Conservation (phyloP, 2,888 invertebrate species). For the Caprella mutica region DNA sequence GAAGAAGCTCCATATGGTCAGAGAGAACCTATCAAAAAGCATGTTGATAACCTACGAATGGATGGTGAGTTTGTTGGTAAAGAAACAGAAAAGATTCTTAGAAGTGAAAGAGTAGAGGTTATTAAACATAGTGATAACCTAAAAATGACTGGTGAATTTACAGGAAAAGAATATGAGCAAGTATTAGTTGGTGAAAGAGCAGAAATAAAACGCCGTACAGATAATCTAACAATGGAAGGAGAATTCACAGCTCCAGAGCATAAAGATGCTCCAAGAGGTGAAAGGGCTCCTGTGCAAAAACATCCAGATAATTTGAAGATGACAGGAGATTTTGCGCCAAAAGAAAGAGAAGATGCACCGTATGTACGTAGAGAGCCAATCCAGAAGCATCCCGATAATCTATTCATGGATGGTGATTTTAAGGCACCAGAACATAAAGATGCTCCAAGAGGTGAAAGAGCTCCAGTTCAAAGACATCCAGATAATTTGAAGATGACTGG, state of each 20-base stretch:
- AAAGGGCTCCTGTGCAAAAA: conserved; percentile 38
- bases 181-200: conserved; percentile 34
- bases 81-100: conserved; percentile 13
- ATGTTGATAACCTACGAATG: conserved; percentile 30
- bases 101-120: conserved; percentile 8
- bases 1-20: conserved; percentile 33
- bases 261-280: conserved; percentile 36
- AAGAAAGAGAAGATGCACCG: conserved; percentile 42
- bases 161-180: conserved; percentile 10
- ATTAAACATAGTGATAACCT: conserved; percentile 27
- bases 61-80: conserved; percentile 23
- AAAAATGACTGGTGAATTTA: conserved; percentile 24
- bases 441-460: conserved; percentile 38
- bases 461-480: conserved; percentile 38
- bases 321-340: conserved; percentile 47
- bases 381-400: conserved; percentile 26
- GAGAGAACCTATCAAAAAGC: conserved; percentile 16
- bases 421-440: conserved; percentile 13
- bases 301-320: conserved; percentile 46
- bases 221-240: conserved; percentile 34
- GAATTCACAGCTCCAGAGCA: conserved; percentile 37
- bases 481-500: conserved; percentile 62
- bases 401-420: conserved; percentile 36
- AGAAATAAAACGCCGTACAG: conserved; percentile 36
- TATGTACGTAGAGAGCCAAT: conserved; percentile 36